Evolutionary conservation across 2,113 vertebrate genomes (phyloP), one percentile per base, ranked within the genome.

Genomic region (Spermophilus dauricus): DNA sequence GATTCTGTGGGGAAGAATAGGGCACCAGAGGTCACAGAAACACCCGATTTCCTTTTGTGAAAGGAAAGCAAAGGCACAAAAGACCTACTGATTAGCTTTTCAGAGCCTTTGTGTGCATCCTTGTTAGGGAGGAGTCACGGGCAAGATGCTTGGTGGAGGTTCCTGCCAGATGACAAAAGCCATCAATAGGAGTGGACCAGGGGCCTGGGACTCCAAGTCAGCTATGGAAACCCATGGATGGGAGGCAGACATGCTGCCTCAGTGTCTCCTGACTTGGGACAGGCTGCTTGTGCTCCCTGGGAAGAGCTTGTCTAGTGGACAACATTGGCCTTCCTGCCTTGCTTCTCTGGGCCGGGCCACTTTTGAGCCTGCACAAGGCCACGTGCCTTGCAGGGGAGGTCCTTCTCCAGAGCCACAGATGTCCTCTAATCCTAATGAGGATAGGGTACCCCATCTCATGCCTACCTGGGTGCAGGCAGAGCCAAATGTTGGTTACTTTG

Each of bases 351-450:
- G 58, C 85, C 56, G 12, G 75, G 70, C 39, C 32, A 22, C 14
- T 17, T 2, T 6, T 24, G 42, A 81, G 56, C 30, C 93, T 24
- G 2, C 26, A 34, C 14, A 20, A 22, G 17, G 8, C 20, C n/a
- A 2, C 53, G 0, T 0, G 0, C 22, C 18, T 67, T 8, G 17
- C 34, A 20, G 80, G 34, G 17, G 58, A 42, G 51, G 34, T 7
- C 12, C 58, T 51, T 53, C 32, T 48, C 51, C 42, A 73, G 24
- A 39, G 28, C 56, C 20, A 69, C 20, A 26, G 14, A 24, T 2
- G 3, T 28, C 61, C 8, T 63, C 26, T 63, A 63, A 63, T 28
- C 34, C 37, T 16, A 1, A 8, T 10, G 17, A 37, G 34, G 2
- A 42, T 4, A 0, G 30, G 24, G 37, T 32, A 5, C 14, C 3